These are phyloP conservation scores for Pogonus chalceus DNA, from an alignment of 1,140 invertebrate genomes.

Conservation along the genomic window DNA sequence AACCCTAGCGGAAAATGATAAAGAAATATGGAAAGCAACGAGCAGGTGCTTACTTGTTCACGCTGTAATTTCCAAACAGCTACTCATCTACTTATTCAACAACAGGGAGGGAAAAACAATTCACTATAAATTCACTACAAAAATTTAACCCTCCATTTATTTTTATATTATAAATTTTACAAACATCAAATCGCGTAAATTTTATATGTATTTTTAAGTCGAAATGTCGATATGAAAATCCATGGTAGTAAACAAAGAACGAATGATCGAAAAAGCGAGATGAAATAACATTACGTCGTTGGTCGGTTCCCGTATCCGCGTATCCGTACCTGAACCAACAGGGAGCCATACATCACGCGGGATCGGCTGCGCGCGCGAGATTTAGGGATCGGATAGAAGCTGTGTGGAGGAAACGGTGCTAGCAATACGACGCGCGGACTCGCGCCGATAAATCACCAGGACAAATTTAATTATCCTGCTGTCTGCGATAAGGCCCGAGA, in stretches of 20 bases:
- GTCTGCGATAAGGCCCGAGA: slow-evolving; percentile 41
- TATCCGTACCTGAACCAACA: slow-evolving; percentile 21
- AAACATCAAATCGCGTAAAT: too few relatives aligned
- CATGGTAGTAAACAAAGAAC: not conserved
- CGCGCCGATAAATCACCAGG: slow-evolving; percentile 41
- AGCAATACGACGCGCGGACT: slow-evolving; percentile 16
- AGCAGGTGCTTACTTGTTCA: not conserved
- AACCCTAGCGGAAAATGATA: not conserved
- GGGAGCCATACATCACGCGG: slow-evolving; percentile 33
- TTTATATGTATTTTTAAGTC: too few relatives aligned
- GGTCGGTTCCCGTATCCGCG: not conserved
- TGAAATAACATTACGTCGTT: not conserved
- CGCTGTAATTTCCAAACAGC: too few relatives aligned
- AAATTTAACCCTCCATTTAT: too few relatives aligned
- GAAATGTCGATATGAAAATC: too few relatives aligned
- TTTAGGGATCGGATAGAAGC: slow-evolving; percentile 29
- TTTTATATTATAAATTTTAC: too few relatives aligned
- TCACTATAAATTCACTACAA: too few relatives aligned
- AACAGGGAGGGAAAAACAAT: too few relatives aligned
- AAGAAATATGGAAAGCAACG: not conserved
- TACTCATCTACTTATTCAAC: too few relatives aligned
- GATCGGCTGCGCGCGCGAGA: slow-evolving; percentile 20
- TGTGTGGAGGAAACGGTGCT: slow-evolving; percentile 21
- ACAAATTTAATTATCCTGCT: slow-evolving; percentile 50
- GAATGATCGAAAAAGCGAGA: not conserved